Evolutionary conservation across 2,113 vertebrate genomes (phyloP), one percentile per base, ranked within the genome.

Genomic region (Helogale parvula): DNA sequence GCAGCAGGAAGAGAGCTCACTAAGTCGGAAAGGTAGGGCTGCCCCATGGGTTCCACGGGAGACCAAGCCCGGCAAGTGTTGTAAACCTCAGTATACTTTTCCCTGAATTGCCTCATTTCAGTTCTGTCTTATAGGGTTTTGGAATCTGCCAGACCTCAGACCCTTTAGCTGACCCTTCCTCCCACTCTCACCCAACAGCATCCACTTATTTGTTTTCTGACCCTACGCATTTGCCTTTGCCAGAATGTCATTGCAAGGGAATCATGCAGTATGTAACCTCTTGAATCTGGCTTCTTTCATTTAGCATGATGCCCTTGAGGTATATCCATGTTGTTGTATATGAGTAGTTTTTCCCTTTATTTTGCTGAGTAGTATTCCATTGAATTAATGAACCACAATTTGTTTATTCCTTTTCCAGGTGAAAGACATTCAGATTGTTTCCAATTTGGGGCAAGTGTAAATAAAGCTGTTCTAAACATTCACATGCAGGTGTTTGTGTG

Each of bases 1-100:
- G 21, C 0, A 3, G n/a, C 80, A 91, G 74, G 8, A 33, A 12
- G 57, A 21, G 69, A 25, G 66, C 27, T 0, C 31, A 14, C 3
- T 0, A 25, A 33, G 45, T 77, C 25, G 3, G 47, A 25, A 21
- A 13, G 45, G 76, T 68, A 79, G 76, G 74, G n/a, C 47, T 1
- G 0, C n/a, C 47, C 63, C 3, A 2, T 1, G 50, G 57, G 41
- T 33, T 31, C 0, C 14, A 7, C 0, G 0, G 77, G n/a, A 41
- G 66, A 12, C 82, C 0, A 2, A n/a, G 9, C 5, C 63, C 68
- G 31, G 45, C 38, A 15, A 1, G 15, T 15, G 31, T 27, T 89
- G n/a, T 82, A 33, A 6, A 33, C 29, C 11, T 31, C 38, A 33
- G 3, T 35, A 19, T 31, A 3, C 14, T 9, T 54, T 29, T 23